A percentile compares a stretch with the other conserved stretches of the same genome.
These are phyloP conservation scores for Danio aesculapii DNA, from an alignment of 2,797 vertebrate genomes.

Conservation along the genomic window DNA sequence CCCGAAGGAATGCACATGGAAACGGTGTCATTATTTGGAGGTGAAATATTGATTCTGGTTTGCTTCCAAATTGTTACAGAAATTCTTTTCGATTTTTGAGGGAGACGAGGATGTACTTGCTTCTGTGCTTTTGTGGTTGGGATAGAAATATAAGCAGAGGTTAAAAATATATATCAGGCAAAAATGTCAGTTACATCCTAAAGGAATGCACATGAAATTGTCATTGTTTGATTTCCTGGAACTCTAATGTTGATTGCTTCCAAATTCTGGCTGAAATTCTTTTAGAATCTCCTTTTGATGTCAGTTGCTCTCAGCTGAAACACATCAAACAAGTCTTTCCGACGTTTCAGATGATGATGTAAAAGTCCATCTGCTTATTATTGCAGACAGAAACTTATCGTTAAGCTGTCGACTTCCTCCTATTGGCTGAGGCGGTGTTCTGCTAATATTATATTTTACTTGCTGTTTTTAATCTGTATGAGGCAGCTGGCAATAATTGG, in stretches of 20 bases:
- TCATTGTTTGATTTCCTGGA: not conserved
- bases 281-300: not conserved
- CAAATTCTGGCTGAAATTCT: not conserved
- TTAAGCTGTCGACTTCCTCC: not conserved
- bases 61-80: too few species aligned
- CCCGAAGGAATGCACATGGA: too few species aligned
- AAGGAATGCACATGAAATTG: not conserved
- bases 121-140: too few species aligned
- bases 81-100: too few species aligned
- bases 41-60: too few species aligned
- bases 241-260: not conserved
- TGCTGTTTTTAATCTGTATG: not conserved
- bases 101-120: too few species aligned
- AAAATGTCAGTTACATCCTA: not conserved
- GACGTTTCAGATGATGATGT: not conserved
- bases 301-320: not conserved
- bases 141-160: too few species aligned
- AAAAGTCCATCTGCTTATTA: conserved; percentile 68
- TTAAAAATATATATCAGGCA: too few species aligned
- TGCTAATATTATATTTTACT: not conserved
- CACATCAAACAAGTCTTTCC: not conserved
- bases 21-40: too few species aligned
- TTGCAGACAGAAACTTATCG: conserved; percentile 75
- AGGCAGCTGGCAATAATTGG: too few species aligned
- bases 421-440: not conserved